Conservation (phyloP, 1,140 invertebrate genomes). For the Drosophila eugracilis region DNA sequence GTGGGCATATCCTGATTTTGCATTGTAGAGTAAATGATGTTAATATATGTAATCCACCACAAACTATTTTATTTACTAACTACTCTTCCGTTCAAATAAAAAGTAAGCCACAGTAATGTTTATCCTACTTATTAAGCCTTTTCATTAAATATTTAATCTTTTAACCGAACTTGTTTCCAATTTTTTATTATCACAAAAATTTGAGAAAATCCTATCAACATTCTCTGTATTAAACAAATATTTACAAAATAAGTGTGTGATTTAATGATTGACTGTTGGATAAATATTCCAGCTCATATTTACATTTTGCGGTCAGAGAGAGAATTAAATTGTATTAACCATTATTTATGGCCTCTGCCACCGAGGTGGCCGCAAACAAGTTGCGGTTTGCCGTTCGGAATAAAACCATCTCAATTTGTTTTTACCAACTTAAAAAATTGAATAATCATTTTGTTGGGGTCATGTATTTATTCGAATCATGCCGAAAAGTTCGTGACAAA, state of each 20-base stretch:
- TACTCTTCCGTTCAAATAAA: neutral
- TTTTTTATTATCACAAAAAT: too few relatives aligned
- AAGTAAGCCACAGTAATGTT: neutral
- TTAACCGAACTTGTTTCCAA: too few relatives aligned
- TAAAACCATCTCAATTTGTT: constrained; percentile 11
- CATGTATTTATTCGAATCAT: constrained; percentile 9
- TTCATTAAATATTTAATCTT: neutral
- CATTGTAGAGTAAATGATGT: neutral
- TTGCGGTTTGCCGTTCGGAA: constrained; percentile 8
- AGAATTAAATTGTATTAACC: constrained; percentile 27
- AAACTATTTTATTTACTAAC: too few relatives aligned
- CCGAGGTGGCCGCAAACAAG: constrained; percentile 12
- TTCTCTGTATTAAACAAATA: constrained; percentile 9
- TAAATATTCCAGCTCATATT: constrained; percentile 33
- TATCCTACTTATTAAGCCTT: neutral
- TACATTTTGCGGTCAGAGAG: constrained; percentile 23
- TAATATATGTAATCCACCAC: neutral
- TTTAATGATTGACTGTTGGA: constrained; percentile 29
- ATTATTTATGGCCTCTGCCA: constrained; percentile 26
- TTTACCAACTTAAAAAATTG: constrained; percentile 5
- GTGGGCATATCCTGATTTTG: constrained; percentile 88
- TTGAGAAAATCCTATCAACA: too few relatives aligned
- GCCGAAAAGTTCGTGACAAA: constrained; percentile 24
- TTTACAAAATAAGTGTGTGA: constrained; percentile 18
- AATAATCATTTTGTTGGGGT: constrained; percentile 5